Evolutionary conservation across 2,888 invertebrate species (phyloP).

Genomic region (Blera fallax): DNA sequence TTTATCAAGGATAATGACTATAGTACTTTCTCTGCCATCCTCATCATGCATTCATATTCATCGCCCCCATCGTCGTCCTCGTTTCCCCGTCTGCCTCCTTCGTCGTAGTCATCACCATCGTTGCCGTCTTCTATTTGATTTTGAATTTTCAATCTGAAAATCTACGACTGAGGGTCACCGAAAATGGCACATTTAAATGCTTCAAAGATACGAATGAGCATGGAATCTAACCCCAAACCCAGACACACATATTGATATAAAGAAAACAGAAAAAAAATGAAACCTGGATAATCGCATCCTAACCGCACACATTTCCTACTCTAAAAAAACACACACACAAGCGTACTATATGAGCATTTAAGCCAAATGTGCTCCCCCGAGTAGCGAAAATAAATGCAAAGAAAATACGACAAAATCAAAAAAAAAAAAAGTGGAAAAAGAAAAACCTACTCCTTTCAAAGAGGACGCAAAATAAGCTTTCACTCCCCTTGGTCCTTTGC

Average conservation of each 20-base stretch:
- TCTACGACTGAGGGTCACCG: constrained; percentile 64
- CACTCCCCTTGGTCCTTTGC: constrained; percentile 39
- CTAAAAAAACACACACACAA: constrained; percentile 22
- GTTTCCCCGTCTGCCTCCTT: constrained; percentile 8
- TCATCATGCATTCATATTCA: constrained; percentile 36
- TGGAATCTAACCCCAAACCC: constrained; percentile 19
- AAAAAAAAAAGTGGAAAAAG: not conserved
- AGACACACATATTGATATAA: constrained; percentile 20
- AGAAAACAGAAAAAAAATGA: constrained; percentile 6
- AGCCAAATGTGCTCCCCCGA: constrained; percentile 36
- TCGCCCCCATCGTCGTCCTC: constrained; percentile 38
- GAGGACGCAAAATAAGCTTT: constrained; percentile 58
- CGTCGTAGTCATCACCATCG: not conserved
- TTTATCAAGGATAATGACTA: constrained; percentile 63
- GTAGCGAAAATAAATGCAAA: constrained; percentile 14
- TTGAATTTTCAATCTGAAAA: constrained; percentile 60
- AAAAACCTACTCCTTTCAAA: constrained; percentile 25
- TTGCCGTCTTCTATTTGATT: constrained; percentile 55
- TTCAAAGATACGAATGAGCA: constrained; percentile 49
- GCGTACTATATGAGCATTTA: constrained; percentile 16
- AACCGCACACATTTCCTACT: constrained; percentile 62
- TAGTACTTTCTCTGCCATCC: not conserved
- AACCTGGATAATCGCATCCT: constrained; percentile 66
- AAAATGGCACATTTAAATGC: constrained; percentile 71
- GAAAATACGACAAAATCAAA: constrained; percentile 18